Base-by-base conservation (phyloP, 2,888 invertebrate genomes). In the Subacronicta megacephala region DNA sequence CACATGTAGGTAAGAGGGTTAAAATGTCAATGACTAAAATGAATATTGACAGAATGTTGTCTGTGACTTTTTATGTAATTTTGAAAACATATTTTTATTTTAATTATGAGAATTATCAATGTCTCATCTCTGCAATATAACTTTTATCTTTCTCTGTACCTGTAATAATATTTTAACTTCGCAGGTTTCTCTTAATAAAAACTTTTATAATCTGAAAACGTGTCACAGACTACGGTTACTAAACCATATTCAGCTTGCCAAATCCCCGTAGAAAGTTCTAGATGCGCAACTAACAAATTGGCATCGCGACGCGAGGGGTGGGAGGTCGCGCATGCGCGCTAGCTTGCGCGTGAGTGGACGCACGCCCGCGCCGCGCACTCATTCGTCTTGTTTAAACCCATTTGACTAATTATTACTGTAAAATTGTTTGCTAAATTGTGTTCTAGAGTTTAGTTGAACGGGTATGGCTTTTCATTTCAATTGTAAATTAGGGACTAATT, bases 251-350 rank as follows among this genome's bases (percentile, higher is more conserved):
- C 64, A 66, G 62, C 57, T 76, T 77, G 64, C 75, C 72, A 73
- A 78, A 77, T 78, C 69, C 63, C 60, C 46, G 62, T 81, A 81
- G 85, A 85, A 85, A 85, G 85, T 80, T 78, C 80, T 78, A 76
- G 77, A 79, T 80, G 78, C 74, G 75, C 74, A 66, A 74, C 76
- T 85, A 84, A 87, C 88, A 88, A 87, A 88, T 88, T 85, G 85
- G 80, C 68, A 68, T 62, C 73, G 75, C 77, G 75, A 81, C 81
- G 81, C 82, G 78, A 78, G 78, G 82, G 84, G 82, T 80, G 83
- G 64, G 75, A 77, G 83, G 84, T 83, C 85, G 84, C 74, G 81
- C 85, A 84, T 85, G 88, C 81, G 76, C 78, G 65, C 53, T 36
- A 43, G 72, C 57, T 53, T 69, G 81, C 77, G 79, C 85, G 84